Evolutionary conservation across 2,797 vertebrate genomes (phyloP), one percentile per base, ranked within the genome.

Genomic region (Anolis apletophallus): DNA sequence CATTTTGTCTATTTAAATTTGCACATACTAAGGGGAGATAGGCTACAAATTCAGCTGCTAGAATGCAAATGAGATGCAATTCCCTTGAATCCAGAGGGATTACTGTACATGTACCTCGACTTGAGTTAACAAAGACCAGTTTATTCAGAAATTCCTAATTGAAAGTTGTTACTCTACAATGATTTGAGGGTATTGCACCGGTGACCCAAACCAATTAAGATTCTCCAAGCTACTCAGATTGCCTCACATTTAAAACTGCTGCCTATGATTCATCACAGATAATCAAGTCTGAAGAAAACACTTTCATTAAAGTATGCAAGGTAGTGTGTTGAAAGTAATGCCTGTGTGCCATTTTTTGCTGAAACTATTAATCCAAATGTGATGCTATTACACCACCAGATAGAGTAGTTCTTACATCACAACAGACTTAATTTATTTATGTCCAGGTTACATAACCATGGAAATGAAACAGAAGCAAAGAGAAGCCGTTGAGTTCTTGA

Each of bases 241-340:
- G 34, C 16, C 14, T 89, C 50, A 50, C 2, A 16, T 84, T 85
- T 86, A 71, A 88, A 82, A 88, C 76, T 5, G 67, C 79, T n/a
- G 36, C 69, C 54, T 32, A 54, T 9, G 57, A 81, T 34, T 81
- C 57, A 86, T 32, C 57, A 73, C 36, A 86, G 40, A 75, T 64
- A 73, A 73, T 80, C 69, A 80, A 67, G 52, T n/a, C 14, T 54
- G n/a, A 73, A 17, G 52, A 85, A 80, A 85, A 64, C 23, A 26
- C 16, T 81, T 67, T 54, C 59, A 86, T 80, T 74, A 80, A 80
- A 74, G 64, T 46, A n/a, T 50, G 7, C 46, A 46, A 46, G 46
- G 46, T 3, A 46, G 46, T 46, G 46, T 4, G 46, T 4, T 46
- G 46, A 46, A 46, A 46, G 46, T 46, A 46, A 46, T 46, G 46